Evolutionary conservation across 2,888 invertebrate genomes (phyloP), one percentile per base, ranked within the genome.

Genomic region (Hirtodrosophila duncani): DNA sequence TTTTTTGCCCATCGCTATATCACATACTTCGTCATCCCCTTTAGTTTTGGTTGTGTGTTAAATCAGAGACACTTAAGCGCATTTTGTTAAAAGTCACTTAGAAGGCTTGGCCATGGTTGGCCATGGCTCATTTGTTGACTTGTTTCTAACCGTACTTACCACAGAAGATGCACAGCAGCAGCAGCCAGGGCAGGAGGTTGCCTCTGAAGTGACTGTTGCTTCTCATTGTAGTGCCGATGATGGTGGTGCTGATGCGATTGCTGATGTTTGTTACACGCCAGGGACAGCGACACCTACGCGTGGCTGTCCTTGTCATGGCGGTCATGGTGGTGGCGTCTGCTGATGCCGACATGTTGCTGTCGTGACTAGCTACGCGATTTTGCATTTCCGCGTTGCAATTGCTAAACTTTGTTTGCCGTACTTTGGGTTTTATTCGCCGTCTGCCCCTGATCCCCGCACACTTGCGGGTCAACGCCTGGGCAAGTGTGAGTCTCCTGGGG

Each of bases 41-140:
- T 30, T 33, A 44, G 46, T 23, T 31, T 36, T 6, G 26, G 11
- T 18, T 17, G 7, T 17, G 10, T 11, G 6, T 7, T 69, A 69
- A 71, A 67, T 72, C 67, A 75, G 60, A 67, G 60, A 71, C 64
- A 59, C 60, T 71, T 71, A 69, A 71, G 68, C 71, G 71, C 53
- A 74, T 75, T 74, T 71, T 60, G 57, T 59, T 48, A 74, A 77
- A 71, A 77, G 67, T 67, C 78, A 71, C 60, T 68, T 50, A 61
- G 44, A 63, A 62, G 52, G 45, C 50, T 59, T 59, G 44, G 39
- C 52, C 56, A 50, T 50, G 69, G 69, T 59, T 59, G 44, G 39
- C 52, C 56, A 50, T 50, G 69, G 69, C 69, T 62, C 62, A 67
- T 71, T 71, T 60, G 57, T 11, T 53, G 56, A 20, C 23, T 23